Evolutionary conservation across 2,797 vertebrate species (phyloP).

Genomic region (Anolis apletophallus): DNA sequence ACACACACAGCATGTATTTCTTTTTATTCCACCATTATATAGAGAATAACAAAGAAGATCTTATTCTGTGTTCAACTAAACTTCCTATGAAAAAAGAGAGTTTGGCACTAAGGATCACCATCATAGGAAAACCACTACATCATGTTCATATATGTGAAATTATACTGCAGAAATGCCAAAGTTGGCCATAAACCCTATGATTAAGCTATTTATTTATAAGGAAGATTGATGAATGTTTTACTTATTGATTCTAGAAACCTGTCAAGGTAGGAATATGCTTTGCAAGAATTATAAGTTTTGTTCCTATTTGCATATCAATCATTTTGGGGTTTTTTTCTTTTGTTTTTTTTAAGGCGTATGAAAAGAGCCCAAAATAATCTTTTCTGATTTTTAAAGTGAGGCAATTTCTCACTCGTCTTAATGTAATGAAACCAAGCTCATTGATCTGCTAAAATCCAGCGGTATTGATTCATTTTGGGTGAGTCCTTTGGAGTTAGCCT

Average conservation of each 20-base stretch:
- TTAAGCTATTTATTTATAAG: neutral
- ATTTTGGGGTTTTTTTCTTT: constrained; percentile 34
- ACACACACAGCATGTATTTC: neutral
- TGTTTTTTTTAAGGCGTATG: constrained; percentile 27
- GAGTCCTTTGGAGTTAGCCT: constrained; percentile 51
- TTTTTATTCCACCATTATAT: neutral
- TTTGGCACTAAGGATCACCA: neutral
- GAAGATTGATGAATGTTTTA: neutral
- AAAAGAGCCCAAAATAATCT: constrained; percentile 45
- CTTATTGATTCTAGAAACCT: neutral
- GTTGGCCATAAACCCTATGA: neutral
- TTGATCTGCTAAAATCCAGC: constrained; percentile 51
- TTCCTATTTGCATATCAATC: constrained; percentile 13
- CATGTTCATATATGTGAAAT: neutral
- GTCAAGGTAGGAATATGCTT: neutral
- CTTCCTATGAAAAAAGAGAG: neutral
- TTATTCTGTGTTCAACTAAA: neutral
- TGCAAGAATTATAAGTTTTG: neutral
- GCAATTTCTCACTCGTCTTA: constrained; percentile 49
- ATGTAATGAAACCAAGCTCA: constrained; percentile 55
- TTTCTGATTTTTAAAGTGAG: constrained; percentile 35
- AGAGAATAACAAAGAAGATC: neutral
- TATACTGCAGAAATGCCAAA: neutral
- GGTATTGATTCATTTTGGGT: constrained; percentile 43
- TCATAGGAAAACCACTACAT: neutral